Conservation (phyloP, 2,888 invertebrate species). For the Ceratothoa steindachneri region DNA sequence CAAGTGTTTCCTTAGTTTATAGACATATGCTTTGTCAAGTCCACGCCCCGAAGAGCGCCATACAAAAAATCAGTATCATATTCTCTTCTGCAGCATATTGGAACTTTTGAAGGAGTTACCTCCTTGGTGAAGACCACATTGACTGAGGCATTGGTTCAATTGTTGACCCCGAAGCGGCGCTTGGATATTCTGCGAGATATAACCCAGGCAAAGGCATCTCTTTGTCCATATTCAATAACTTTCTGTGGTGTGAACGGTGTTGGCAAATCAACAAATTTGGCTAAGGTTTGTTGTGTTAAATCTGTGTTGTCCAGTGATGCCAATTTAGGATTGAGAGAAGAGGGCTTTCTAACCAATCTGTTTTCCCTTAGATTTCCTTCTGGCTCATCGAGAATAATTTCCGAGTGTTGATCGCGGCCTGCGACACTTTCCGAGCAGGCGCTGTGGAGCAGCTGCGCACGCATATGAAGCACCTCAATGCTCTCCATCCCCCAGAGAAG, state of each 20-base stretch:
- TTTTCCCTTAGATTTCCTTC: slow-evolving; percentile 71
- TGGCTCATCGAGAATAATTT: slow-evolving; percentile 98
- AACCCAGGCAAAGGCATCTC: slow-evolving; percentile 72
- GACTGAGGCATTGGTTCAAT: slow-evolving; percentile 84
- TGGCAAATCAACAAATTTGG: slow-evolving; percentile 96
- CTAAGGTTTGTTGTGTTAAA: slow-evolving; percentile 61
- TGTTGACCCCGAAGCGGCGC: slow-evolving; percentile 88
- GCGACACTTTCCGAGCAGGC: slow-evolving; percentile 98
- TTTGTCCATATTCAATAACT: slow-evolving; percentile 88
- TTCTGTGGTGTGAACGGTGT: slow-evolving; percentile 99
- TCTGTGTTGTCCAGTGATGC: not conserved
- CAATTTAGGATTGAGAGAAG: not conserved
- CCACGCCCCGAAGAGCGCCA: no score
- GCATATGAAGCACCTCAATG: slow-evolving; percentile 86
- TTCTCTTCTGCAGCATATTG: slow-evolving; percentile 58
- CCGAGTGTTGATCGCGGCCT: slow-evolving; percentile 93
- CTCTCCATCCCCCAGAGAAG: slow-evolving; percentile 75
- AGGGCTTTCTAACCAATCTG: not conserved
- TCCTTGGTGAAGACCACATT: slow-evolving; percentile 80
- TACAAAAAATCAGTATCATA: no score
- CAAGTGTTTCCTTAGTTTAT: no score
- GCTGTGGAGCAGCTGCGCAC: slow-evolving; percentile 97
- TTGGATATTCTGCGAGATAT: slow-evolving; percentile 96
- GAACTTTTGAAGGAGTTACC: slow-evolving; percentile 91
- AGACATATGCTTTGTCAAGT: no score